Percentiles rank a stretch among this genome's conserved stretches.
phyloP scores from a whole-genome alignment of 1,140 invertebrate genomes.

The roundworm (Caenorhabditis elegans) region WBcel235 BX284606.5:6320501-6321000 shows the following conservation, averaged over 20 bases:
- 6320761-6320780: too few relatives aligned
- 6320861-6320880: too few relatives aligned
- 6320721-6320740: not conserved
- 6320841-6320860: too few relatives aligned
- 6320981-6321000: not conserved
- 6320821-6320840: not conserved
- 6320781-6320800: not conserved
- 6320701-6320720: not conserved
- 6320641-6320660: too few relatives aligned
- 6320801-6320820: not conserved
- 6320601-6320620: too few relatives aligned
- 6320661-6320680: too few relatives aligned
- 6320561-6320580: not conserved
- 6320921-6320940: not conserved
- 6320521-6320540: slow-evolving; percentile 16
- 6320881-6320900: not conserved
- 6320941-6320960: slow-evolving; percentile 15
- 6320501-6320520: not conserved
- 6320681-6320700: not conserved
- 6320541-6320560: not conserved
- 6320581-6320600: too few relatives aligned
- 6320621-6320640: too few relatives aligned
- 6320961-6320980: slow-evolving; percentile 1
- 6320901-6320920: not conserved
- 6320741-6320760: not conserved